A percentile compares a stretch with the other conserved stretches of the same genome.
These are phyloP conservation scores for Sceloporus undulatus DNA, from an alignment of 2,113 vertebrate genomes.

Conservation along the genomic window DNA sequence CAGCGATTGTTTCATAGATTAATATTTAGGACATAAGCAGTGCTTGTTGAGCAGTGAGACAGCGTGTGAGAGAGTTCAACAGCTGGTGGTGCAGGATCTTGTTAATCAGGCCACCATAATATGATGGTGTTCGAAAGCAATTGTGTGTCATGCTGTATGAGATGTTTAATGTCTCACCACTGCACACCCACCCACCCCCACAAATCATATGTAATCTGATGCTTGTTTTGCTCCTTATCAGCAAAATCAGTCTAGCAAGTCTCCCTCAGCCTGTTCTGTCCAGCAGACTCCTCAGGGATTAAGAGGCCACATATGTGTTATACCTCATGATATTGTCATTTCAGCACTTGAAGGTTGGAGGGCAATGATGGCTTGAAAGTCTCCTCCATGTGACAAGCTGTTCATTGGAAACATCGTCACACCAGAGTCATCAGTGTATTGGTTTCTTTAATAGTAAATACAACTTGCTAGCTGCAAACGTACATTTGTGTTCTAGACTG, in stretches of 20 bases:
- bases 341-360: not conserved
- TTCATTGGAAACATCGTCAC: not conserved
- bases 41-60: not conserved
- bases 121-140: not conserved
- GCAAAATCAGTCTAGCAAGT: not conserved
- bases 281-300: not conserved
- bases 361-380: not conserved
- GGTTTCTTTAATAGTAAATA: not conserved
- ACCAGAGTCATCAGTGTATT: not conserved
- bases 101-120: not conserved
- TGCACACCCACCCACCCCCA: too few species aligned
- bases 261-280: not conserved
- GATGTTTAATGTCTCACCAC: not conserved
- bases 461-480: not conserved
- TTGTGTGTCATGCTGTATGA: not conserved
- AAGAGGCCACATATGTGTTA: not conserved
- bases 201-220: not conserved
- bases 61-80: slow-evolving; percentile 2
- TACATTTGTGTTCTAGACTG: not conserved
- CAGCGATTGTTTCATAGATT: slow-evolving; percentile 20
- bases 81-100: not conserved
- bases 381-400: not conserved
- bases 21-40: slow-evolving; percentile 26
- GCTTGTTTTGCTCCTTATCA: not conserved
- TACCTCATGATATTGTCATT: not conserved